Evolutionary conservation across 2,797 vertebrate genomes (phyloP), one percentile per base, ranked within the genome.

Genomic region (Todus mexicanus): DNA sequence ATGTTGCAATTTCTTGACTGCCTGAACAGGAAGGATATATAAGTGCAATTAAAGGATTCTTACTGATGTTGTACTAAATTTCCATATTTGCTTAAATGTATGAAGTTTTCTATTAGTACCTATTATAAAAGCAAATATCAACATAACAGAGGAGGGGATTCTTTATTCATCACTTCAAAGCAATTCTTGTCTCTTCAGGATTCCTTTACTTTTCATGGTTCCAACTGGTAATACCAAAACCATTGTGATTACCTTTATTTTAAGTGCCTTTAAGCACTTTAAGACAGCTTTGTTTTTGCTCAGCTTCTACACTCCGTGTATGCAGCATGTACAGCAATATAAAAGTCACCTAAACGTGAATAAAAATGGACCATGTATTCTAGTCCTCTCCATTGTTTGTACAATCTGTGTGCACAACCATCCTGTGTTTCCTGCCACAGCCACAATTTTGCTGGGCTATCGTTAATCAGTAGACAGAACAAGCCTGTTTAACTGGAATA

Each of bases 41-140:
- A 2, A 15, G 20, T 84, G 31, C 19, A 45, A 56, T 74, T 43
- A 40, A 53, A 71, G 45, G 45, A 66, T 73, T 83, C 37, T 40
- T 43, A 23, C 7, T 37, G 56, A 83, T 59, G 12, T 45, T 82
- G 45, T 40, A 66, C 17, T 57, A 33, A 29, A 66, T 73, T 47
- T 79, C 6, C 2, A 1, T 37, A 48, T 31, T 70, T 64, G 20
- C 48, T 56, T 43, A 64, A 80, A 68, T 47, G 54, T 6, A 47
- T 17, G 8, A 66, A 59, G 43, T 31, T 43, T 71, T 51, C 38
- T 47, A 27, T 42, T 54, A 54, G 10, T 33, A 59, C 4, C n/a
- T 74, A 10, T 38, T 56, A 27, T 15, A 84, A 84, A 80, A 77
- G 11, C 2, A 2, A 65, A 7, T 51, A 48, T 43, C 0, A 0